A percentile compares a stretch with the other conserved stretches of the same genome.
phyloP scores from a whole-genome alignment of 53 echinoderm and acorn worm genomes.

The Echinarachnius parma region DNA sequence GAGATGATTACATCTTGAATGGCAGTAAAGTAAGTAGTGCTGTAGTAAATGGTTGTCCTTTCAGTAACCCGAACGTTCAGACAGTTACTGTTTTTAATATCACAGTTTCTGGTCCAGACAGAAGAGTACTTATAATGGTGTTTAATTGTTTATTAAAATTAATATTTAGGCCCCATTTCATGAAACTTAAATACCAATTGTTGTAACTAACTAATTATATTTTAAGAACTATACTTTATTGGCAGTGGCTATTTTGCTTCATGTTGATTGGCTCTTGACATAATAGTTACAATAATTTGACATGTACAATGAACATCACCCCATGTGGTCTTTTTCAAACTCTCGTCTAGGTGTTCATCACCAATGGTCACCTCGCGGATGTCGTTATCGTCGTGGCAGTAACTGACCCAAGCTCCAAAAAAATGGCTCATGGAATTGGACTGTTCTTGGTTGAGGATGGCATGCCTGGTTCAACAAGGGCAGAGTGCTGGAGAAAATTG shows the following conservation, averaged over 20 bases:
- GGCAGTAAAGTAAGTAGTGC: constrained; percentile 61
- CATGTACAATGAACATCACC: too few relatives aligned
- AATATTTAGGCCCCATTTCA: too few relatives aligned
- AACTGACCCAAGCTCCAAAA: constrained; percentile 57
- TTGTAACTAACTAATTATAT: too few relatives aligned
- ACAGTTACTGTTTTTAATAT: too few relatives aligned
- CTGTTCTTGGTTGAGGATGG: constrained; percentile 74
- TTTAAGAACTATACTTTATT: background rate
- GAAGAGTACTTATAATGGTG: too few relatives aligned
- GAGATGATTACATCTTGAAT: constrained; percentile 69
- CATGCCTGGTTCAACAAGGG: constrained; percentile 74
- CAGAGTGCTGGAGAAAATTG: constrained; percentile 55
- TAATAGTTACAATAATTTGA: too few relatives aligned
- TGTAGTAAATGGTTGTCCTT: too few relatives aligned
- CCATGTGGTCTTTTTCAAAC: too few relatives aligned
- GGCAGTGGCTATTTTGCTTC: background rate
- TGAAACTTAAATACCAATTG: too few relatives aligned
- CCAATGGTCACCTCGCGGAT: constrained; percentile 64
- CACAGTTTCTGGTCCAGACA: too few relatives aligned
- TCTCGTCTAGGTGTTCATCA: constrained; percentile 64
- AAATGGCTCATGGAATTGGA: constrained; percentile 66
- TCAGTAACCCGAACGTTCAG: too few relatives aligned
- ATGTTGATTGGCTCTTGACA: background rate
- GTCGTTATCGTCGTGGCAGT: constrained; percentile 67
- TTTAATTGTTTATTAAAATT: too few relatives aligned